Base-by-base conservation (phyloP, 1,140 invertebrate species). In the Schmidtea mediterranea region DNA sequence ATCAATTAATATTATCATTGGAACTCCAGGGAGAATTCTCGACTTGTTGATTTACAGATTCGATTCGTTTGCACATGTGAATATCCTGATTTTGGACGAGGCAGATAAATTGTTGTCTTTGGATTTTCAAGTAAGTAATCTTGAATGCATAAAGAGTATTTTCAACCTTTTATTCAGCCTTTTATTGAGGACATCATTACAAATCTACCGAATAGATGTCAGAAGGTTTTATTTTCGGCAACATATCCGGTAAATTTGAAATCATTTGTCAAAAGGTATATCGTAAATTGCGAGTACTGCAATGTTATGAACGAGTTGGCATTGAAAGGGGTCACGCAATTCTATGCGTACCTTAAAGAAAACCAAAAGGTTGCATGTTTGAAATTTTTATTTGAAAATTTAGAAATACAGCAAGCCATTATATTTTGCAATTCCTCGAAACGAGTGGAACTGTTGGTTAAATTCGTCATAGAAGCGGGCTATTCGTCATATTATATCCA, bases 401-500 rank as follows among this genome's bases (percentile, higher is more conserved):
- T 97, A 58, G 87, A 95, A 78, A 97, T 97, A 62, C 97, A 92
- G 68, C 90, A 98, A 73, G 92, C 87, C 57, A 98, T 98, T 60
- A 98, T 98, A 67, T 98, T 98, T 71, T 98, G 92, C 69, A 98
- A 98, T 70, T 94, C 87, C 37, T 95, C 90, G 52, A 87, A 97
- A 71, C 77, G 92, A 55, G 92, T 97, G 40, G 92, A 97, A 66
- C 68, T 98, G 51, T 70, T 98, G 55, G 90, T 92, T 15, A 97
- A 97, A 71, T 98, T 97, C 69, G 97, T 98, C 56, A 95, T 89
- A 38, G 90, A 97, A 67, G 72, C 97, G 53, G 90, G 89, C 16
- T 98, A 97, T 62, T 95, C 89, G 54, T 98, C 92, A 71, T 98
- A 94, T 65, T 98, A 97, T 64, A 98, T 98, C 56, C 92, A 98